Evolutionary conservation across 2,888 invertebrate genomes (phyloP).

Genomic region (Hemicrepidius hirtus): DNA sequence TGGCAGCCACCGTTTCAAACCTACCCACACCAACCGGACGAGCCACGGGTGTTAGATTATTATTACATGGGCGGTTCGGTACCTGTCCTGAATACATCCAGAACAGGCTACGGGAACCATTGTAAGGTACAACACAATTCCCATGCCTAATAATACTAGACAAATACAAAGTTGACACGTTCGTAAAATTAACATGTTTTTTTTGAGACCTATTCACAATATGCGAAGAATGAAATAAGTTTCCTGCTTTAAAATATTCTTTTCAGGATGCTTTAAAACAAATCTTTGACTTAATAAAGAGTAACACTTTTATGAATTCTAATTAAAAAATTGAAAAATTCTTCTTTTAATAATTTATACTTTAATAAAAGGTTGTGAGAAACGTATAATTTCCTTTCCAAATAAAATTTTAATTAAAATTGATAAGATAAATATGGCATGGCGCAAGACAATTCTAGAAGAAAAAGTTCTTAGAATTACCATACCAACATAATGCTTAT

Average conservation of each 20-base stretch:
- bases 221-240: conserved; percentile 12
- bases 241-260: conserved; percentile 1
- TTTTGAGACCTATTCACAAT: conserved; percentile 5
- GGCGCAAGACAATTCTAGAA: too few relatives aligned
- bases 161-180: conserved; percentile 46
- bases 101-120: conserved; percentile 42
- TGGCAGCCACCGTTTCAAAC: conserved; percentile 45
- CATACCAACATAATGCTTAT: too few relatives aligned
- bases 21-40: conserved; percentile 52
- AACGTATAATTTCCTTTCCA: too few relatives aligned
- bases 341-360: too few relatives aligned
- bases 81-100: conserved; percentile 51
- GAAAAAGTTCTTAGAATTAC: too few relatives aligned
- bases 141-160: conserved; percentile 40
- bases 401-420: too few relatives aligned
- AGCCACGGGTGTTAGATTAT: conserved; percentile 54
- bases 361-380: too few relatives aligned
- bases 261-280: too few relatives aligned
- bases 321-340: too few relatives aligned
- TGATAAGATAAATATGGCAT: too few relatives aligned
- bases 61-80: conserved; percentile 52
- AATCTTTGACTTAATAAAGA: too few relatives aligned
- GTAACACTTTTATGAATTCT: too few relatives aligned
- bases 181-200: conserved; percentile 46
- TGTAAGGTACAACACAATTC: conserved; percentile 54